phyloP scores from a whole-genome alignment of 2,113 vertebrate species.

The Eonycteris spelaea region DNA sequence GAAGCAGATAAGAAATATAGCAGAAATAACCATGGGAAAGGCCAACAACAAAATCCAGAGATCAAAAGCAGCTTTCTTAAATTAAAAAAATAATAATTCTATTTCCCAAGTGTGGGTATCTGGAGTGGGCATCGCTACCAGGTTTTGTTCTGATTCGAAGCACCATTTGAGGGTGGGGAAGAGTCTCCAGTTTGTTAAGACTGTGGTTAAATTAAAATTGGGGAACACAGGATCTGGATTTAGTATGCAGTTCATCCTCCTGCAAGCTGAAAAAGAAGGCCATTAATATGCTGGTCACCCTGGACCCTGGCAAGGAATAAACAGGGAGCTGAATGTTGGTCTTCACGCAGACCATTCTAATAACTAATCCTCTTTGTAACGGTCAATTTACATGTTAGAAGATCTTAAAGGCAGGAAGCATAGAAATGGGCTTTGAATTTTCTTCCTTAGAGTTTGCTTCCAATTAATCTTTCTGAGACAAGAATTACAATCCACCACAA shows the following conservation, averaged over 20 bases:
- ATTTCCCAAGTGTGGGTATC: conserved; percentile 47
- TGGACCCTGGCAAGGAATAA: conserved; percentile 71
- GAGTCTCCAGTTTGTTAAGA: conserved; percentile 80
- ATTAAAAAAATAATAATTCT: background rate
- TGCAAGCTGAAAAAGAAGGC: conserved; percentile 73
- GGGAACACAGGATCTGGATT: conserved; percentile 82
- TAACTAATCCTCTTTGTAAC: conserved; percentile 87
- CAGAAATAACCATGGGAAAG: background rate
- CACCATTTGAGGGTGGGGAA: conserved; percentile 67
- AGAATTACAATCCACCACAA: conserved; percentile 72
- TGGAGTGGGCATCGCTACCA: conserved; percentile 61
- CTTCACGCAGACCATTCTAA: conserved; percentile 80
- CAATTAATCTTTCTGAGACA: conserved; percentile 78
- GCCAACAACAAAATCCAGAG: background rate
- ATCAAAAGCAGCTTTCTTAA: conserved; percentile 8
- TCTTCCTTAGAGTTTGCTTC: conserved; percentile 74
- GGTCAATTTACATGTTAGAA: conserved; percentile 87
- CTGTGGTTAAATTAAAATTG: conserved; percentile 80
- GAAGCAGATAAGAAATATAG: background rate
- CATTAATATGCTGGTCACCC: conserved; percentile 89
- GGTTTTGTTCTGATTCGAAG: conserved; percentile 78
- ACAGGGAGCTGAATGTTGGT: conserved; percentile 80
- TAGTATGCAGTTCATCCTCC: conserved; percentile 83
- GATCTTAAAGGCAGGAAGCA: conserved; percentile 88
- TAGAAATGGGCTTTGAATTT: conserved; percentile 82